A percentile compares a stretch with the other conserved stretches of the same genome.
phyloP scores from a whole-genome alignment of 1,140 invertebrate species.

The Bombus sibiricus region DNA sequence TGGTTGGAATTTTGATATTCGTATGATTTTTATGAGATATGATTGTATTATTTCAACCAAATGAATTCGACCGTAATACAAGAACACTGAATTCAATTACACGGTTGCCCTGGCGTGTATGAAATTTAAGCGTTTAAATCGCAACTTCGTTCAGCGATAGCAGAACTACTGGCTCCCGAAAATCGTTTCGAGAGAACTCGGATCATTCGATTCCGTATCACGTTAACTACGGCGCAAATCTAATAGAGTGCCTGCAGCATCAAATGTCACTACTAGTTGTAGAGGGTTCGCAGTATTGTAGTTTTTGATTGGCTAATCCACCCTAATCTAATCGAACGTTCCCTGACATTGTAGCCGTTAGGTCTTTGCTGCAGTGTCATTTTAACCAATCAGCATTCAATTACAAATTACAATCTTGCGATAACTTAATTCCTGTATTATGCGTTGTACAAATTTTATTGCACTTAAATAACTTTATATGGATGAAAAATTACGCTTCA shows the following conservation, averaged over 20 bases:
- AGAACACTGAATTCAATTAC: not conserved
- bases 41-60: not conserved
- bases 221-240: constrained; percentile 80
- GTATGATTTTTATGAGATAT: not conserved
- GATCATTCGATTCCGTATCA: constrained; percentile 81
- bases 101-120: not conserved
- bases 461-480: too few relatives aligned
- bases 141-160: not conserved
- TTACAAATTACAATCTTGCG: constrained; percentile 66
- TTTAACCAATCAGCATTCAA: constrained; percentile 60
- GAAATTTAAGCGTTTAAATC: constrained; percentile 14
- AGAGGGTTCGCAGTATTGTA: constrained; percentile 78
- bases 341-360: constrained; percentile 51
- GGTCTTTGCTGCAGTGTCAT: constrained; percentile 48
- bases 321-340: constrained; percentile 81
- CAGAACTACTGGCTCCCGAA: constrained; percentile 55
- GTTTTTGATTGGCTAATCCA: constrained; percentile 83
- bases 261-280: constrained; percentile 79
- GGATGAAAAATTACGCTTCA: too few relatives aligned
- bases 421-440: constrained; percentile 5
- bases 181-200: constrained; percentile 73
- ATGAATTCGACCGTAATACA: not conserved
- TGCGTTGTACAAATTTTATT: not conserved
- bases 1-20: not conserved
- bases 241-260: constrained; percentile 80